Evolutionary conservation across 2,113 vertebrate genomes (phyloP).

Genomic region (Canis aureus): DNA sequence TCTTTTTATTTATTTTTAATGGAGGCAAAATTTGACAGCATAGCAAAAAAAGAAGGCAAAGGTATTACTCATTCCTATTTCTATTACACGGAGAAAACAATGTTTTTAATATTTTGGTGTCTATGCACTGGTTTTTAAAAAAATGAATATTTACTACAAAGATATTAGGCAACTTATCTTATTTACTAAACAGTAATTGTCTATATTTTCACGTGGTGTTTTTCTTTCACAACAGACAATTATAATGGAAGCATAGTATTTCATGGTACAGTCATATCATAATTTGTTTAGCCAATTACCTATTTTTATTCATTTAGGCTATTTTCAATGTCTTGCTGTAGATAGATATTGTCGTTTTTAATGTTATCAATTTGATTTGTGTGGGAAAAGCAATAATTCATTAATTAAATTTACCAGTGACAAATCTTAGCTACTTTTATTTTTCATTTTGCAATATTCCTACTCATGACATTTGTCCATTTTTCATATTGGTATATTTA

Average conservation of each 20-base stretch:
- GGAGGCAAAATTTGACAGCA: not conserved
- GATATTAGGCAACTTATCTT: not conserved
- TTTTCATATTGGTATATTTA: not conserved
- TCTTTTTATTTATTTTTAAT: not conserved
- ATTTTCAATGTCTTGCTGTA: slow-evolving; percentile 1
- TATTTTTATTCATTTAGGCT: slow-evolving; percentile 7
- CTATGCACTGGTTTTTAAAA: not conserved
- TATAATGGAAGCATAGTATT: not conserved
- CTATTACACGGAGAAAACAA: slow-evolving; percentile 11
- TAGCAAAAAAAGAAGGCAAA: not conserved
- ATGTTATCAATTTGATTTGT: not conserved
- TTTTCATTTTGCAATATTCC: slow-evolving; percentile 31
- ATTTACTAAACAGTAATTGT: not conserved
- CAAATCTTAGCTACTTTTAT: not conserved
- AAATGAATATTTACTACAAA: not conserved
- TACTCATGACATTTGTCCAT: not conserved
- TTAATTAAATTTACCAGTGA: not conserved
- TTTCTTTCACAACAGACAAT: not conserved
- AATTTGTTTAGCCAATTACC: slow-evolving; percentile 5
- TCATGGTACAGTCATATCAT: not conserved
- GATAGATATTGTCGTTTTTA: not conserved
- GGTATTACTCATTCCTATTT: not conserved
- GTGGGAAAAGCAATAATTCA: not conserved
- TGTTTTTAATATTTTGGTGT: not conserved
- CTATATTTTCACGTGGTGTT: not conserved